These are phyloP conservation scores for Urechis unicinctus DNA, from an alignment of 2,888 invertebrate species.

Conservation along the genomic window DNA sequence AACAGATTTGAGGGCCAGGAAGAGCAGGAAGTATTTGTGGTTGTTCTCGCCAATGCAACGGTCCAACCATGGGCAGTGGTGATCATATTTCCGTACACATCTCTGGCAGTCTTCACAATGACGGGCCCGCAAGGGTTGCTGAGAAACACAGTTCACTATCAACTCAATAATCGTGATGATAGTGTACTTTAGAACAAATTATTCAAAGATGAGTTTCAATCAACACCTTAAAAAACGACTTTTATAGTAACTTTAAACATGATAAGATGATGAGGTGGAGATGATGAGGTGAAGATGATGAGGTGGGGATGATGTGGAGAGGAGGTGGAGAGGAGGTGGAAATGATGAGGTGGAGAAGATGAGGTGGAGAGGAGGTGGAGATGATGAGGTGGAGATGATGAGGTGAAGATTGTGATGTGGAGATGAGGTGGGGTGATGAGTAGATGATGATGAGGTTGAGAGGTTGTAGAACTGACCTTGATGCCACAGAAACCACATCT, in stretches of 20 bases:
- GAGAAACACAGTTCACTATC: background rate
- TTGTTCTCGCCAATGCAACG: conserved; percentile 49
- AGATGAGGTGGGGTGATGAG: background rate
- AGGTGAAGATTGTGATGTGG: background rate
- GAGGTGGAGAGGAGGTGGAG: background rate
- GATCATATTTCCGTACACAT: conserved; percentile 49
- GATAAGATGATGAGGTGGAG: background rate
- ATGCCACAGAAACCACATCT: conserved; percentile 23
- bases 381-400: background rate
- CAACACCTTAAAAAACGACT: no score
- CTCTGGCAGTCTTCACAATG: conserved; percentile 49
- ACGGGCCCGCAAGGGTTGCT: conserved; percentile 43
- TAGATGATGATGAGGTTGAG: no score
- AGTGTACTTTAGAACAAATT: background rate
- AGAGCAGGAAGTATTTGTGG: conserved; percentile 47
- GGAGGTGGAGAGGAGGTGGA: background rate
- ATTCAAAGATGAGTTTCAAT: background rate
- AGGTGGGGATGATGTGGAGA: background rate
- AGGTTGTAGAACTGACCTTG: conserved; percentile 7
- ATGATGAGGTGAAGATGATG: background rate
- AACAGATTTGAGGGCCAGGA: conserved; percentile 33
- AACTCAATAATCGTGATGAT: background rate
- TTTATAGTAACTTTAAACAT: no score
- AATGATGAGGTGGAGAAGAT: background rate
- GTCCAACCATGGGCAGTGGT: conserved; percentile 51